Evolutionary conservation across 1,140 invertebrate species (phyloP), one percentile per base, ranked within the genome.

Genomic region (Ceratosolen fusciceps): DNA sequence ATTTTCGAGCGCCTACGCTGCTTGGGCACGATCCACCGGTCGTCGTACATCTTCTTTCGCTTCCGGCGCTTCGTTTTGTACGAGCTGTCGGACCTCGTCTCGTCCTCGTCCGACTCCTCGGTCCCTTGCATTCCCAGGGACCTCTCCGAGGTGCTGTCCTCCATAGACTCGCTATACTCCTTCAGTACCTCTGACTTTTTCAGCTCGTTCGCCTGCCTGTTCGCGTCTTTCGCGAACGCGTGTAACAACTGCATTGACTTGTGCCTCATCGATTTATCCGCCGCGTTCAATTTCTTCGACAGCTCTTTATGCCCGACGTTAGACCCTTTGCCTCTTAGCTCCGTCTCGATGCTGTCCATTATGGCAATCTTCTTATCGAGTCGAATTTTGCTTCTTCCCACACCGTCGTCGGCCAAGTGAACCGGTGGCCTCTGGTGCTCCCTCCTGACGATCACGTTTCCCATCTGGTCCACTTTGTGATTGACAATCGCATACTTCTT

Each of bases 51-150:
- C 52, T 56, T 81, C 5, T 77, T 78, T 12, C 71, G 78, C 19
- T 75, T 80, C 49, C 34, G 68, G 31, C 39, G 31, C 52, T 52
- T 80, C 34, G 10, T 21, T 56, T 43, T 73, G 12, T 12, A 4
- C 0, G 16, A 26, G n/a, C 16, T 79, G 56, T 49, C 29, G 14
- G 68, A 77, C 34, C 49, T 47, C 0, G 24, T 74, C 60, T 74
- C 77, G 60, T 83, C 82, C 4, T 26, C 58, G 12, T 80, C 72
- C 21, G 76, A 72, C 10, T 49, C 49, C 16, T 47, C 75, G 1
- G 54, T 12, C 21, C 58, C 49, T 56, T 39, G 21, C 12, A 34
- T 39, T 76, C 47, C 70, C 12, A 49, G 16, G 26, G 77, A 79
- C 24, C 16, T 65, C 9, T 79, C 77, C 4, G 77, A 73, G 1